These are phyloP conservation scores for Tympanoctomys barrerae DNA, from an alignment of 2,797 vertebrate species.

Conservation along the genomic window DNA sequence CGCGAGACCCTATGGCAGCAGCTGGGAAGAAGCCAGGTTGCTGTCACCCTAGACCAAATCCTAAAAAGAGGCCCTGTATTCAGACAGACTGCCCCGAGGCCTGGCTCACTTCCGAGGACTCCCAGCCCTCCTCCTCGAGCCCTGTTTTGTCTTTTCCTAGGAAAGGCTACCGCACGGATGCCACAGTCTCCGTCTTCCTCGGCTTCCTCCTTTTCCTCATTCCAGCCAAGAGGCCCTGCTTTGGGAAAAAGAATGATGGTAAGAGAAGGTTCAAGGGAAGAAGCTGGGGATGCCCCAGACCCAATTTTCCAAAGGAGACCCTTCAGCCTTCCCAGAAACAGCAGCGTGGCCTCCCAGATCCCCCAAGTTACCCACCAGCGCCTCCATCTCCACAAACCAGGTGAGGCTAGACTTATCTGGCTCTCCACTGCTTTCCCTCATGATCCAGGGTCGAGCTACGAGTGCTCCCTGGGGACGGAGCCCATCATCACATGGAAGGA, in stretches of 20 bases:
- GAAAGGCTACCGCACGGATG: conserved; percentile 97
- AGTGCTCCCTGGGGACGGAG: conserved; percentile 86
- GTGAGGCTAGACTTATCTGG: neutral
- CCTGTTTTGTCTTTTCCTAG: conserved; percentile 85
- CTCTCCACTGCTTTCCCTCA: conserved; percentile 40
- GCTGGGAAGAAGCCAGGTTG: neutral
- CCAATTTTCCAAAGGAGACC: neutral
- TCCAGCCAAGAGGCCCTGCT: conserved; percentile 93
- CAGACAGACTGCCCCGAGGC: neutral
- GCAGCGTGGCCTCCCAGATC: neutral
- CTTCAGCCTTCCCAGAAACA: neutral
- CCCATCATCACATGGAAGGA: conserved; percentile 99
- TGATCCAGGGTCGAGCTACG: conserved; percentile 81
- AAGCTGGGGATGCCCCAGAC: neutral
- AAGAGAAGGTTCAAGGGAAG: conserved; percentile 67
- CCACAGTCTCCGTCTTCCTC: conserved; percentile 96
- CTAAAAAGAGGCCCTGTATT: neutral
- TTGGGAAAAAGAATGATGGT: conserved; percentile 89
- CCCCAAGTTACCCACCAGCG: rapidly evolving
- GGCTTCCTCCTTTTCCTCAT: conserved; percentile 99
- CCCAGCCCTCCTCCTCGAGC: neutral
- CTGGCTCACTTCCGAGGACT: rapidly evolving
- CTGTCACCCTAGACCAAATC: neutral
- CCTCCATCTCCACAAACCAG: neutral
- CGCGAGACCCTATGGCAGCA: neutral